Percentiles rank a stretch among this genome's conserved stretches.
Conservation (phyloP, 92 coral and sea anemone genomes). For the Chrysogorgia sp. region DNA sequence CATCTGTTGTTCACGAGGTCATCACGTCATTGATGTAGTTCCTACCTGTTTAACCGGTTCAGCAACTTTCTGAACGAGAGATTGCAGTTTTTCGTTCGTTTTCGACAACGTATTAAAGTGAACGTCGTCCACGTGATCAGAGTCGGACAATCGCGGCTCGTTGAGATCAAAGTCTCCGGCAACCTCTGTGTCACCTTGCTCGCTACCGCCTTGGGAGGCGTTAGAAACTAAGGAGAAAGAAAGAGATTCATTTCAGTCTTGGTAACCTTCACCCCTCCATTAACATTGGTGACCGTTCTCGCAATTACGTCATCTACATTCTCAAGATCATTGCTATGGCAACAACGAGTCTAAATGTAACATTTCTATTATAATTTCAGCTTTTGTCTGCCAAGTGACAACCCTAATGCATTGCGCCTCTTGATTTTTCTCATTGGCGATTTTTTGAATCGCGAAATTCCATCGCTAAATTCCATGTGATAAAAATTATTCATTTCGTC, state of each 20-base stretch:
- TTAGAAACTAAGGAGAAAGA: slow-evolving; percentile 16
- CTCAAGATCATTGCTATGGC: too few relatives aligned
- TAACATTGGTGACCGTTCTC: neutral
- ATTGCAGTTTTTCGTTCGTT: slow-evolving; percentile 33
- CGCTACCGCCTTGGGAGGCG: slow-evolving; percentile 45
- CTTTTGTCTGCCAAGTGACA: too few relatives aligned
- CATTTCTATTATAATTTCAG: too few relatives aligned
- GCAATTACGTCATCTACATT: too few relatives aligned
- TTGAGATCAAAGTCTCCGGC: slow-evolving; percentile 26
- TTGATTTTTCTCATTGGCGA: too few relatives aligned
- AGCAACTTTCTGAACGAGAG: slow-evolving; percentile 26
- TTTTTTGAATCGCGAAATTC: too few relatives aligned
- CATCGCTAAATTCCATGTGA: too few relatives aligned
- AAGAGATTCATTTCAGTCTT: neutral
- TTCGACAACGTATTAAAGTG: slow-evolving; percentile 40
- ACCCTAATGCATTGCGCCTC: too few relatives aligned
- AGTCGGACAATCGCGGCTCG: slow-evolving; percentile 38
- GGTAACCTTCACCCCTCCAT: neutral
- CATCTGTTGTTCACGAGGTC: neutral
- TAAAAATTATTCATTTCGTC: too few relatives aligned
- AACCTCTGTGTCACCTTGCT: slow-evolving; percentile 36
- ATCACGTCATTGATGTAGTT: too few relatives aligned
- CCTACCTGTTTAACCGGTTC: slow-evolving; percentile 15
- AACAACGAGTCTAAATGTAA: too few relatives aligned
- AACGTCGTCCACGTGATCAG: slow-evolving; percentile 28